Percentiles rank a stretch among this genome's conserved stretches.
Conservation (phyloP, 1,140 invertebrate genomes). For the Stenopsyche tienmushanensis region DNA sequence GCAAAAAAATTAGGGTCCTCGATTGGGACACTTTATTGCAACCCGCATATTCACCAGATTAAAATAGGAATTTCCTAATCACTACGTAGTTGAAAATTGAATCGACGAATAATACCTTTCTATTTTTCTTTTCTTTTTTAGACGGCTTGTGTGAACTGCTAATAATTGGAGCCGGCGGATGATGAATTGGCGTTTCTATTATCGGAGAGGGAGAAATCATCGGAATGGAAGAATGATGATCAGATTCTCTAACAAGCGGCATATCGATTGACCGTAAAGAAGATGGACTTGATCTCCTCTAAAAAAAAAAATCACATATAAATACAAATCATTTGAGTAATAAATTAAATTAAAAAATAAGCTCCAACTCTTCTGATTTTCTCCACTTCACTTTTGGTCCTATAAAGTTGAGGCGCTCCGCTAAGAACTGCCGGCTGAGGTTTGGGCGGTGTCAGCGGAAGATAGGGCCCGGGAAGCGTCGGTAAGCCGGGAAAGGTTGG, state of each 20-base stretch:
- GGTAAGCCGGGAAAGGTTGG: constrained; percentile 49
- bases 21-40: background rate
- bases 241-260: constrained; percentile 42
- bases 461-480: constrained; percentile 55
- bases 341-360: background rate
- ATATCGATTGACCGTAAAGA: too few species aligned
- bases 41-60: background rate
- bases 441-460: constrained; percentile 46
- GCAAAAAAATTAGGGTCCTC: background rate
- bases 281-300: too few species aligned
- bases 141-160: constrained; percentile 41
- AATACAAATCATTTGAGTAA: too few species aligned
- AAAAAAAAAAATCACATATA: too few species aligned
- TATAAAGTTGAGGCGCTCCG: constrained; percentile 65
- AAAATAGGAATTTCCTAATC: too few species aligned
- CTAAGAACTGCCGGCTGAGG: constrained; percentile 62
- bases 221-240: constrained; percentile 34
- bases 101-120: constrained; percentile 44
- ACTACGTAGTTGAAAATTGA: background rate
- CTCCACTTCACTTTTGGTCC: constrained; percentile 52
- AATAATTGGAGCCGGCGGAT: constrained; percentile 43
- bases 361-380: constrained; percentile 34
- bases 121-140: constrained; percentile 57
- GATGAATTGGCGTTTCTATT: constrained; percentile 48
- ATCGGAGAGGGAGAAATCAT: constrained; percentile 42